Percentiles rank a stretch among this genome's conserved stretches.
Conservation (phyloP, 2,113 vertebrate species). For the Heloderma charlesbogerti region DNA sequence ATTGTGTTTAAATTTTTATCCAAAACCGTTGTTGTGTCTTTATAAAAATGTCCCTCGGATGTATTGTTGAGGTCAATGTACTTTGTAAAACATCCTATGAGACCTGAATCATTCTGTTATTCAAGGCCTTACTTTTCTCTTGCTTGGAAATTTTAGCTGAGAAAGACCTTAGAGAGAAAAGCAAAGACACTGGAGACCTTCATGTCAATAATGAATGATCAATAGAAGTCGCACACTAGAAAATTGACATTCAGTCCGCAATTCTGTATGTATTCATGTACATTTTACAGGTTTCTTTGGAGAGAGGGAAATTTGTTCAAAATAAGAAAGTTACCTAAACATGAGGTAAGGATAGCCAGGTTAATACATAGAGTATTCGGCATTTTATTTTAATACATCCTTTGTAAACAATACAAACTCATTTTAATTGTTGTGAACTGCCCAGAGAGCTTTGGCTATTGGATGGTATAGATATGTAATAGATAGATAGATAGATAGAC, state of each 20-base stretch:
- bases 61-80: slow-evolving; percentile 79
- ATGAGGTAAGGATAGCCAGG: slow-evolving; percentile 72
- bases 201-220: slow-evolving; percentile 85
- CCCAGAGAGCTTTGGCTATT: too few species aligned
- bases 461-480: too few species aligned
- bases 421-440: too few species aligned
- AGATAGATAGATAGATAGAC: too few species aligned
- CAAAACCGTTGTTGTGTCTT: slow-evolving; percentile 73
- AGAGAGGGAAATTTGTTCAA: slow-evolving; percentile 49
- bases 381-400: neutral
- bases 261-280: slow-evolving; percentile 75
- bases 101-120: slow-evolving; percentile 75
- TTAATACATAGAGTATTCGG: slow-evolving; percentile 11
- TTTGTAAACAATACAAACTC: neutral
- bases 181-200: slow-evolving; percentile 80
- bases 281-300: slow-evolving; percentile 70
- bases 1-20: slow-evolving; percentile 75
- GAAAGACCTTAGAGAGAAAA: slow-evolving; percentile 80
- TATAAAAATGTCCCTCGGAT: slow-evolving; percentile 73
- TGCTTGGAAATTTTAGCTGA: slow-evolving; percentile 81
- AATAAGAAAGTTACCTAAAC: slow-evolving; percentile 71
- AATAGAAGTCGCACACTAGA: slow-evolving; percentile 81
- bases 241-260: slow-evolving; percentile 85
- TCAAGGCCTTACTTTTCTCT: slow-evolving; percentile 73
- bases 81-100: slow-evolving; percentile 81